Percentiles rank a stretch among this genome's conserved stretches.
These are phyloP conservation scores for Aricia agestis DNA, from an alignment of 1,140 invertebrate genomes.

Conservation along the genomic window DNA sequence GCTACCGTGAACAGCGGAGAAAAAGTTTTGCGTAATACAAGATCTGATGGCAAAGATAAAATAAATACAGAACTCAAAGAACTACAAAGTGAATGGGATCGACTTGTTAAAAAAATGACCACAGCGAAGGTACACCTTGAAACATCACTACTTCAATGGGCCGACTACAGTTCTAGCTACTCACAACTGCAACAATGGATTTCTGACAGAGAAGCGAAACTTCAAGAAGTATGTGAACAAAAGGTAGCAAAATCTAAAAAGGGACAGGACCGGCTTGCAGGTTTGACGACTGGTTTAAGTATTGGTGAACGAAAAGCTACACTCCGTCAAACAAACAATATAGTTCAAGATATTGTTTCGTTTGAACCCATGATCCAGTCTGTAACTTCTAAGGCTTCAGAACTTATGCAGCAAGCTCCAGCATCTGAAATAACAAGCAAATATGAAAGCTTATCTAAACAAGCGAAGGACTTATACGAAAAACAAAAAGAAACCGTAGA, in stretches of 20 bases:
- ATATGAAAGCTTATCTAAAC: slow-evolving; percentile 92
- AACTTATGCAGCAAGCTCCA: slow-evolving; percentile 89
- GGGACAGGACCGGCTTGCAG: slow-evolving; percentile 79
- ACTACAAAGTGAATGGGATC: slow-evolving; percentile 94
- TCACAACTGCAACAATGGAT: slow-evolving; percentile 96
- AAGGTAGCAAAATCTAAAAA: slow-evolving; percentile 88
- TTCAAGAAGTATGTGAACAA: slow-evolving; percentile 94
- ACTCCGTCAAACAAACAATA: slow-evolving; percentile 93
- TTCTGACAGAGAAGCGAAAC: slow-evolving; percentile 93
- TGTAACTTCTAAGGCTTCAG: slow-evolving; percentile 92
- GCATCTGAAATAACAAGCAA: slow-evolving; percentile 93
- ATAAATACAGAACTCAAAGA: slow-evolving; percentile 93
- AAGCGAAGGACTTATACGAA: slow-evolving; percentile 92
- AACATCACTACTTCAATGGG: slow-evolving; percentile 94
- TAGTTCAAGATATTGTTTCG: slow-evolving; percentile 95
- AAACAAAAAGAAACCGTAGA: slow-evolving; percentile 94
- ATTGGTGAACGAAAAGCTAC: slow-evolving; percentile 91
- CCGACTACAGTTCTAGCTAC: slow-evolving; percentile 95
- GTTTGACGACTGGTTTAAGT: slow-evolving; percentile 84
- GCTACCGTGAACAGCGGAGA: slow-evolving; percentile 94
- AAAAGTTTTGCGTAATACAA: slow-evolving; percentile 91
- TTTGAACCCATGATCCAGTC: slow-evolving; percentile 97
- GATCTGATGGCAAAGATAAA: slow-evolving; percentile 91
- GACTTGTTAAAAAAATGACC: slow-evolving; percentile 93
- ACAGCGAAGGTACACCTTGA: slow-evolving; percentile 95